Base-by-base conservation (phyloP, 2,113 vertebrate species). In the Bombycilla garrulus region DNA sequence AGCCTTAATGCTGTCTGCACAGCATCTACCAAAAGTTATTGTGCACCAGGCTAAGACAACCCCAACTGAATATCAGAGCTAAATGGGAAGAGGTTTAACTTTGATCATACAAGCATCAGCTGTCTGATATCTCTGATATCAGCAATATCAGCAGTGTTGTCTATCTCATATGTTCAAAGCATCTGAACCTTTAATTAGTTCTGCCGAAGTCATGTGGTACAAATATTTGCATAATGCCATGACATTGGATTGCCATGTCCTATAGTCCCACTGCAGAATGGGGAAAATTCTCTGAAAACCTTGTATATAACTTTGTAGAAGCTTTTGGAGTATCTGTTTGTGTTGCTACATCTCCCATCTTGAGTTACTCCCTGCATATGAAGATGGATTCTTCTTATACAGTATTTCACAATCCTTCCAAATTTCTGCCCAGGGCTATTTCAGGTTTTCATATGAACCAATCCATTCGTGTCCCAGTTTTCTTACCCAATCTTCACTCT, bases 401-500 rank as follows among this genome's bases (percentile, higher is more conserved):
- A 10, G 42, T 82, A 72, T 97, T 96, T 95, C 93, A 94, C 81
- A 97, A 95, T 87, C 66, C 71, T 86, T 82, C 81, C 92, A 96
- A 82, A 93, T 93, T 95, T 96, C 47, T 93, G 93, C 94, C 90
- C 38, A 77, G 47, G 93, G 94, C 95, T 93, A 92, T 95, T 96
- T 95, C 90, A 93, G 81, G 87, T 95, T 95, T 96, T 92, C 74
- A 62, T 95, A 86, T 90, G 93, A 95, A 95, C 95, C 96, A 95
- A 95, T 92, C 92, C 93, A 86, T 94, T 97, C 1, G 29, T 95
- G 95, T 95, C 95, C 92, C 92, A 88, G 93, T 96, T 97, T 92
- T 93, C 95, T 97, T 97, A 73, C 96, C 90, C 94, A 97, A 96
- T 95, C 93, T 92, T 95, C 47, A 73, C 62, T 88, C 84, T 95